Evolutionary conservation across 2,888 invertebrate species (phyloP), one percentile per base, ranked within the genome.

Genomic region (Molorchus minor): DNA sequence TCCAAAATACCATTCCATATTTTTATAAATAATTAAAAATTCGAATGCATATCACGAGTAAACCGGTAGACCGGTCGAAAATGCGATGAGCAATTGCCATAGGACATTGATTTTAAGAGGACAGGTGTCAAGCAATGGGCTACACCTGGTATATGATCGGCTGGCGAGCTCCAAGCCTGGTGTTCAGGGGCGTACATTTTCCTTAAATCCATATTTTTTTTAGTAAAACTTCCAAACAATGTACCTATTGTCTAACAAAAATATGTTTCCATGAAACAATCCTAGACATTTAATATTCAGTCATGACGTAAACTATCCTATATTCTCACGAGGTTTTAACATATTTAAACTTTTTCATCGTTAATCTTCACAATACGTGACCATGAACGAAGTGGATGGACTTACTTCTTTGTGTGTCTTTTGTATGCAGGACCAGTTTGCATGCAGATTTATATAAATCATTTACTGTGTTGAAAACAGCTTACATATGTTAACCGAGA

Each of bases 101-200:
- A 77, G 77, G 76, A 78, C 78, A 78, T 79, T 77, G 78, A 78
- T 79, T 79, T 77, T 74, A 73, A 75, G 73, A 71, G 76, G 77
- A 78, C 78, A 79, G 78, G 78, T 78, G 79, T 77, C 76, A 71
- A 68, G 71, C 67, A 68, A 73, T 73, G 71, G 71, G 71, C 75
- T 77, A 77, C 79, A 79, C 79, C 79, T 79, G 79, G 79, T 77
- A 72, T 70, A 72, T 73, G 68, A 77, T 77, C 77, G 78, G 77
- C 77, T 77, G 78, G 69, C 59, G 57, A 45, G 47, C 44, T 46
- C 46, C 45, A 56, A 61, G 61, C 61, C 59, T 63, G 63, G 54
- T 63, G 68, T 60, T 61, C 69, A 71, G 62, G 63, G 69, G 67
- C 68, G 68, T 64, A 60, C 65, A 58, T 64, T 63, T 65, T 62